These are phyloP conservation scores for Microtus pennsylvanicus DNA, from an alignment of 2,113 vertebrate species.

Conservation along the genomic window DNA sequence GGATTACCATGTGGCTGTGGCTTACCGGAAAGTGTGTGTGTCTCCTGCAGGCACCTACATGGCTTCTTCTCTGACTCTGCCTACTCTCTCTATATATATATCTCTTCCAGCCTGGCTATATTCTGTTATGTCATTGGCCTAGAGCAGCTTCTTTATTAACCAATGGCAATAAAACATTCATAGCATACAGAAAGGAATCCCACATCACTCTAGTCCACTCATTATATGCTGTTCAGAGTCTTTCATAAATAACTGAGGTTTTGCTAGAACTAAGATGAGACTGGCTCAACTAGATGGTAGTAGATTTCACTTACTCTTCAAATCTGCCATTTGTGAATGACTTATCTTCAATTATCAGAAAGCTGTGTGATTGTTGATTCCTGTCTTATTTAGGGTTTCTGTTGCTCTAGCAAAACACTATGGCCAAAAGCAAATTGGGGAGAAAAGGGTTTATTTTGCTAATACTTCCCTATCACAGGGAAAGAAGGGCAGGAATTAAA, in stretches of 20 bases:
- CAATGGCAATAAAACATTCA: too few species aligned
- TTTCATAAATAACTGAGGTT: not conserved
- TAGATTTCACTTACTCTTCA: not conserved
- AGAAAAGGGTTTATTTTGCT: not conserved
- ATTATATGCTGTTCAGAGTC: not conserved
- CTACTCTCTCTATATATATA: too few species aligned
- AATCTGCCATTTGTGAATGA: not conserved
- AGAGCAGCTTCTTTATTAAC: too few species aligned
- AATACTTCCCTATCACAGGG: not conserved
- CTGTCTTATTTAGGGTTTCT: not conserved
- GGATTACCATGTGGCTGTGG: too few species aligned
- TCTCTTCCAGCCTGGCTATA: too few species aligned
- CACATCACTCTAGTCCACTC: not conserved
- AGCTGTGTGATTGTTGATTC: not conserved
- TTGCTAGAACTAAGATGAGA: not conserved
- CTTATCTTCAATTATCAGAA: not conserved
- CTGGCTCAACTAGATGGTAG: not conserved
- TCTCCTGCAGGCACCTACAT: too few species aligned
- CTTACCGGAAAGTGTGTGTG: too few species aligned
- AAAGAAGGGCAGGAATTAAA: not conserved
- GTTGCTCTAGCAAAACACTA: not conserved
- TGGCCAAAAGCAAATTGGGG: not conserved
- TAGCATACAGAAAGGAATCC: too few species aligned
- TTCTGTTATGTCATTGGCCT: too few species aligned
- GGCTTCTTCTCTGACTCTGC: too few species aligned